Evolutionary conservation across 2,113 vertebrate species (phyloP).

Genomic region (Chrysochloris asiatica): DNA sequence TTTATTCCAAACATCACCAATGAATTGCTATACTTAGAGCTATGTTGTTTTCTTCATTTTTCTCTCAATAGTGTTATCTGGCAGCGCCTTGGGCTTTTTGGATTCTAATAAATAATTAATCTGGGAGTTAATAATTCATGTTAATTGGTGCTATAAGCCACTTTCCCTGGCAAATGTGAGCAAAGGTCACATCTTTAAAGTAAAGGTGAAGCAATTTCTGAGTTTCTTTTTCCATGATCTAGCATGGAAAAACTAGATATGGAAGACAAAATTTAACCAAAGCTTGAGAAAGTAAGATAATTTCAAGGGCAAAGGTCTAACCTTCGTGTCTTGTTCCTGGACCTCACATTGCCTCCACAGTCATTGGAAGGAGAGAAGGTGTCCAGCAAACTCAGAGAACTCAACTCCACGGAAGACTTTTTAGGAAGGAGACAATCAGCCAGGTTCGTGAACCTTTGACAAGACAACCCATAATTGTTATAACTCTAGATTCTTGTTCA

Average conservation of each 20-base stretch:
- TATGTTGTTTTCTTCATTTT: conserved; percentile 82
- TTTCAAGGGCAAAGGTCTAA: conserved; percentile 54
- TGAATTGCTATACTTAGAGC: conserved; percentile 79
- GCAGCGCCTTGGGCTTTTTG: conserved; percentile 88
- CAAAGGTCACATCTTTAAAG: conserved; percentile 90
- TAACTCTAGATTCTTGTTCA: background rate
- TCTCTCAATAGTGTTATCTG: conserved; percentile 84
- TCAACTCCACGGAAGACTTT: background rate
- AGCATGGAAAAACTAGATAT: conserved; percentile 71
- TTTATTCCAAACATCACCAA: conserved; percentile 77
- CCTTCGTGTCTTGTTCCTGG: background rate
- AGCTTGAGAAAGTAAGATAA: conserved; percentile 41
- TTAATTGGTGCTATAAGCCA: conserved; percentile 96
- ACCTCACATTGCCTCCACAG: background rate
- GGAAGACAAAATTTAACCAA: conserved; percentile 67
- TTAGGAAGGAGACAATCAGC: fast-evolving
- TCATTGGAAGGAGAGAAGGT: background rate
- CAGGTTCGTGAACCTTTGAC: conserved; percentile 45
- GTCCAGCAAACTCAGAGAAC: background rate
- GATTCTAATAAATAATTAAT: conserved; percentile 96
- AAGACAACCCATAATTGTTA: background rate
- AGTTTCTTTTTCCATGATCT: conserved; percentile 76
- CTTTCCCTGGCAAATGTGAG: conserved; percentile 87
- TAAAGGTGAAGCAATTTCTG: conserved; percentile 83
- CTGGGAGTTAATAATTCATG: conserved; percentile 95